phyloP scores from a whole-genome alignment of 2,888 invertebrate species.

The Meliscaeva auricollis region DNA sequence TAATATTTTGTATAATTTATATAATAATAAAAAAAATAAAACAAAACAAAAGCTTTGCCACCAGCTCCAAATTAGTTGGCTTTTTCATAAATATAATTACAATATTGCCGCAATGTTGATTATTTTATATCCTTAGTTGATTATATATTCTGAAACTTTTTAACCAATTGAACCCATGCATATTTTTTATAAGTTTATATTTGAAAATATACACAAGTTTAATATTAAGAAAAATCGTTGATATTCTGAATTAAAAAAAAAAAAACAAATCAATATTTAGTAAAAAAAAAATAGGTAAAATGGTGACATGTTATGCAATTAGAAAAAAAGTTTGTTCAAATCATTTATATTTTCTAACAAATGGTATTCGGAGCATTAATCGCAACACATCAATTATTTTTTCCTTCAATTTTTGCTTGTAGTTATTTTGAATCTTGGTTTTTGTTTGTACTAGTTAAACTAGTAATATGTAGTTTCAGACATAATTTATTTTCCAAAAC shows the following conservation, averaged over 20 bases:
- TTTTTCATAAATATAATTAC: conserved; percentile 12
- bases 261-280: no score
- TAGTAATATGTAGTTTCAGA: no score
- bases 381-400: no score
- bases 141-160: background rate
- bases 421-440: no score
- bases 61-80: conserved; percentile 76
- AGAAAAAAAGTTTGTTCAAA: no score
- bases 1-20: conserved; percentile 13
- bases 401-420: no score
- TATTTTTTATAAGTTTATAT: background rate
- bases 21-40: conserved; percentile 6
- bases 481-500: no score
- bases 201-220: background rate
- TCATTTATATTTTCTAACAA: no score
- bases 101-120: conserved; percentile 2
- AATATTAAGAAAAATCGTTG: background rate
- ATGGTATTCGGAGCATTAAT: no score
- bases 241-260: background rate
- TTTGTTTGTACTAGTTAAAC: no score
- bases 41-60: conserved; percentile 69
- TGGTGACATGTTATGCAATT: no score
- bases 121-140: background rate
- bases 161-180: conserved; percentile 30
- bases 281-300: no score